Percentiles rank a stretch among this genome's conserved stretches.
Evolutionary conservation across 2,888 invertebrate species (phyloP).

Genomic region (Frankliniella fusca): DNA sequence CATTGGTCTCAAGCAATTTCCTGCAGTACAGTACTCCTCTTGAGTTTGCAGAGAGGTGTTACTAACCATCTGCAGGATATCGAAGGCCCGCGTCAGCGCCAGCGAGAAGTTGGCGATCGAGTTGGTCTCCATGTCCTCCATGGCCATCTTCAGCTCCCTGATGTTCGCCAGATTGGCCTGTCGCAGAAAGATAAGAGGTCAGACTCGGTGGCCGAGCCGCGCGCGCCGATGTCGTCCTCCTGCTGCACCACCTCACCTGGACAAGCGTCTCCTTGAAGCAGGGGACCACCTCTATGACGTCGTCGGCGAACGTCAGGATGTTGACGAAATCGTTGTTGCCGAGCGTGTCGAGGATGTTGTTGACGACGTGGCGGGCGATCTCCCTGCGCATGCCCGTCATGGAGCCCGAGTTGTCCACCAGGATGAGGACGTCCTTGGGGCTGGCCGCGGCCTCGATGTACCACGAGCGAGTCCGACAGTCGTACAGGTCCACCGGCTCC

Average conservation of each 20-base stretch:
- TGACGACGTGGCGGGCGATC: constrained; percentile 59
- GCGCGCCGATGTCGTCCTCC: too few species aligned
- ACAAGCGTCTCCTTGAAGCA: constrained; percentile 88
- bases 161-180: constrained; percentile 83
- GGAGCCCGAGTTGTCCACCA: constrained; percentile 85
- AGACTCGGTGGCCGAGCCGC: constrained; percentile 40
- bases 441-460: constrained; percentile 59
- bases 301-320: constrained; percentile 84
- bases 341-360: constrained; percentile 68
- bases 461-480: constrained; percentile 55
- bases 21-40: too few species aligned
- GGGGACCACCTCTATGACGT: constrained; percentile 63
- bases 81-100: constrained; percentile 85
- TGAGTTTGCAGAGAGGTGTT: too few species aligned
- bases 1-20: too few species aligned
- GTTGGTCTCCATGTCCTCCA: constrained; percentile 72
- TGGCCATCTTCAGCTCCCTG: constrained; percentile 72
- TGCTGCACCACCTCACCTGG: constrained; percentile 49
- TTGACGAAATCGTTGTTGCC: constrained; percentile 98
- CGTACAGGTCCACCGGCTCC: constrained; percentile 64
- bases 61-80: constrained; percentile 58
- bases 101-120: constrained; percentile 92
- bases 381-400: constrained; percentile 52
- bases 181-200: neutral
- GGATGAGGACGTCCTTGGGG: constrained; percentile 66